Conservation (phyloP, 2,797 vertebrate genomes). For the Platyrinchus mystaceus region DNA sequence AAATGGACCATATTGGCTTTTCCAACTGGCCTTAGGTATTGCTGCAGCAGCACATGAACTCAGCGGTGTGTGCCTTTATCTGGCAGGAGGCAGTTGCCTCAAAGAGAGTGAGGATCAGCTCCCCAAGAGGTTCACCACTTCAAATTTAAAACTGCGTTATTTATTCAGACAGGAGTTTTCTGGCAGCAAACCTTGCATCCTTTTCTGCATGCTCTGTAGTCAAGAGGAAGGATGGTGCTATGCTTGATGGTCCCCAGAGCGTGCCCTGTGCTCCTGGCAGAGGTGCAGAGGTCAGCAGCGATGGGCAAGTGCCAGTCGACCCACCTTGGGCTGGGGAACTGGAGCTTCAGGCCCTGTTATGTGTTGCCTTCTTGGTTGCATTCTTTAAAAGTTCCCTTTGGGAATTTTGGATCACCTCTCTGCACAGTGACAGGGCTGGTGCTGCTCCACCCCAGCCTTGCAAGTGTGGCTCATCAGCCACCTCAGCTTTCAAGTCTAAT, state of each 20-base stretch:
- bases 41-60: neutral
- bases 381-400: neutral
- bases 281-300: neutral
- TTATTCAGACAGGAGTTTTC: slow-evolving; percentile 3
- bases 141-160: neutral
- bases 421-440: neutral
- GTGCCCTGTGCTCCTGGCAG: rapidly evolving
- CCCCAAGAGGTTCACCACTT: neutral
- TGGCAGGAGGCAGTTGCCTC: neutral
- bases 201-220: neutral
- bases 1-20: neutral
- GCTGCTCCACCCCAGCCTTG: neutral
- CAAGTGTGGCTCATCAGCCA: neutral
- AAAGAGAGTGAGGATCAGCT: neutral
- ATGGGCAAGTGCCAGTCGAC: rapidly evolving
- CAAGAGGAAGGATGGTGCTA: neutral
- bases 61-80: neutral
- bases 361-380: neutral
- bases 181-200: neutral
- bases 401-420: neutral
- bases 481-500: neutral
- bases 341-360: neutral
- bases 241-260: neutral
- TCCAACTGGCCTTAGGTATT: neutral
- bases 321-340: neutral